A percentile compares a stretch with the other conserved stretches of the same genome.
phyloP scores from a whole-genome alignment of 2,888 invertebrate genomes.

The Deilephila porcellus region DNA sequence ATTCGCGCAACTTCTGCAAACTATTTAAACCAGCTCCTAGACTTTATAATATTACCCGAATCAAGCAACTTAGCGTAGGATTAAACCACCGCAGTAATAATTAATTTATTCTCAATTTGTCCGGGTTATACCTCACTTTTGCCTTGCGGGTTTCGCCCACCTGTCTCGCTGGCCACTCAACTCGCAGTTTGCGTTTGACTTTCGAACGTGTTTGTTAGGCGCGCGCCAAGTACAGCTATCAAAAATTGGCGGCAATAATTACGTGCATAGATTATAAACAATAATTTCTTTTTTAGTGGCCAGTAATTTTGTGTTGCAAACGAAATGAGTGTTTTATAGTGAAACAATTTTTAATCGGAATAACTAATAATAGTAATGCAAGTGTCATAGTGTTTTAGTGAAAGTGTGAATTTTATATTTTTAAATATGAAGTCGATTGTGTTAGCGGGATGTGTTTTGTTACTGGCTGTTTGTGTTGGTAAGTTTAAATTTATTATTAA shows the following conservation, averaged over 20 bases:
- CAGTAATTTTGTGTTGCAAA: slow-evolving; percentile 32
- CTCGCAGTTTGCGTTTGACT: slow-evolving; percentile 77
- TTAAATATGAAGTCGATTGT: slow-evolving; percentile 68
- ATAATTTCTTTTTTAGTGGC: slow-evolving; percentile 30
- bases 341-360: slow-evolving; percentile 35
- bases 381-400: slow-evolving; percentile 63
- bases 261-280: slow-evolving; percentile 32
- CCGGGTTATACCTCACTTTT: slow-evolving; percentile 58
- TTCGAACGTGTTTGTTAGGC: slow-evolving; percentile 70
- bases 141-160: slow-evolving; percentile 61
- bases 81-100: slow-evolving; percentile 41
- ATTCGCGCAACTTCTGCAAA: background rate
- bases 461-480: slow-evolving; percentile 68
- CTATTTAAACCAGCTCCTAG: background rate
- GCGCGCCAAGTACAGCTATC: slow-evolving; percentile 51
- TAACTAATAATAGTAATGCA: slow-evolving; percentile 53
- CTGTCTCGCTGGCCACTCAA: slow-evolving; percentile 63
- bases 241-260: slow-evolving; percentile 48
- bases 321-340: slow-evolving; percentile 49
- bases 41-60: slow-evolving; percentile 36
- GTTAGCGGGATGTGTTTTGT: slow-evolving; percentile 62
- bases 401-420: slow-evolving; percentile 69
- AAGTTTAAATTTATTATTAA: slow-evolving; percentile 43
- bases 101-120: slow-evolving; percentile 57
- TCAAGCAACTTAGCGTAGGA: slow-evolving; percentile 31